Evolutionary conservation across 2,797 vertebrate species (phyloP), one percentile per base, ranked within the genome.

Genomic region (Neosalanx taihuensis): DNA sequence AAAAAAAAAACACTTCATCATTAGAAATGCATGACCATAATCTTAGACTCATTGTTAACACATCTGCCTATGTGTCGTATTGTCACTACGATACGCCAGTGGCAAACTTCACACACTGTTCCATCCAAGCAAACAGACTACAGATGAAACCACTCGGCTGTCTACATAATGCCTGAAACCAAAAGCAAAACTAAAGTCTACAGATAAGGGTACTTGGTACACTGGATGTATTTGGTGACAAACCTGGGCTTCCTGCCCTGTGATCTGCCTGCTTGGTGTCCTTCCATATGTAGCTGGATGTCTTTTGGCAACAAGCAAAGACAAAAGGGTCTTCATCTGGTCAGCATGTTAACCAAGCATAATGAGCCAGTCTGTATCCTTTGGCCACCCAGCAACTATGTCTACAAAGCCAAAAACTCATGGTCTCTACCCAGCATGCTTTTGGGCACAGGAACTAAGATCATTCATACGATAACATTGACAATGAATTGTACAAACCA

Each of bases 301-400:
- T 66, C 57, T 74, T 69, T 80, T 79, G 76, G 67, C 77, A 76
- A 78, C 60, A 79, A 77, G 60, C 72, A 51, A 69, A 69, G 72
- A 83, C 74, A 76, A 81, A 82, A 73, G 59, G 49, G 63, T 76
- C 78, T 87, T 89, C 70, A 76, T 84, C 70, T 86, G 80, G 78
- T 86, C 81, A 85, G 68, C 30, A 53, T 82, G 74, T 74, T 81
- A 72, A 83, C 73, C 56, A 70, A 79, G 72, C 63, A 72, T 81
- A 79, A 83, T 77, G 69, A 80, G 79, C 66, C 53, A 66, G 68
- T 72, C 59, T 76, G 75, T 37, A 72, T 83, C 74, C 72, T 78
- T 71, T 81, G 74, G 76, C 74, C 67, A 69, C 74, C 72, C 65
- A 76, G 46, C 67, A 72, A 65, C 68, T 67, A 41, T 51, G 60